phyloP scores from a whole-genome alignment of 2,888 invertebrate genomes.

The Encarsia formosa region DNA sequence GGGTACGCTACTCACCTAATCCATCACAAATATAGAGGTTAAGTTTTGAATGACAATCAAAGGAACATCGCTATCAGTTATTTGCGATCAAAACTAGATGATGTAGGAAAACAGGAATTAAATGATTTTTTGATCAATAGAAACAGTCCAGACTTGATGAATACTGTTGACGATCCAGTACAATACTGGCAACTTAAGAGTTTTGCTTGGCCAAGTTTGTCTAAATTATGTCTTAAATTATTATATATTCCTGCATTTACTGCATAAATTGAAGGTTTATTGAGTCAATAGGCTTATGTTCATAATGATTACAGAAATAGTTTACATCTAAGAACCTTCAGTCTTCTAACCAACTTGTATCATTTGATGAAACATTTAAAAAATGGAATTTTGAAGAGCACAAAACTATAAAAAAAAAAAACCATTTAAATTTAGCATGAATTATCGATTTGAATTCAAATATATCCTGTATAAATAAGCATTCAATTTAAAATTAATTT shows the following conservation, averaged over 20 bases:
- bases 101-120: neutral
- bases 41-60: neutral
- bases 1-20: slow-evolving; percentile 1
- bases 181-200: no score
- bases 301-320: neutral
- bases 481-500: no score
- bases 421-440: no score
- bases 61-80: neutral
- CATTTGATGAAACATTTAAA: neutral
- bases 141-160: no score
- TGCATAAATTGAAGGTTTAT: neutral
- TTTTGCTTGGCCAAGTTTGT: neutral
- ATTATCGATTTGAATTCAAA: no score
- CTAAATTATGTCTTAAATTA: neutral
- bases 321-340: neutral
- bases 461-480: no score
- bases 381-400: no score
- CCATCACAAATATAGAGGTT: slow-evolving; percentile 7
- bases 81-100: neutral
- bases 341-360: neutral
- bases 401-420: no score
- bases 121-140: neutral
- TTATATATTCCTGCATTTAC: neutral
- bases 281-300: neutral
- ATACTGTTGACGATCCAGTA: no score